Evolutionary conservation across 2,888 invertebrate species (phyloP).

Genomic region (Euclidia mi): DNA sequence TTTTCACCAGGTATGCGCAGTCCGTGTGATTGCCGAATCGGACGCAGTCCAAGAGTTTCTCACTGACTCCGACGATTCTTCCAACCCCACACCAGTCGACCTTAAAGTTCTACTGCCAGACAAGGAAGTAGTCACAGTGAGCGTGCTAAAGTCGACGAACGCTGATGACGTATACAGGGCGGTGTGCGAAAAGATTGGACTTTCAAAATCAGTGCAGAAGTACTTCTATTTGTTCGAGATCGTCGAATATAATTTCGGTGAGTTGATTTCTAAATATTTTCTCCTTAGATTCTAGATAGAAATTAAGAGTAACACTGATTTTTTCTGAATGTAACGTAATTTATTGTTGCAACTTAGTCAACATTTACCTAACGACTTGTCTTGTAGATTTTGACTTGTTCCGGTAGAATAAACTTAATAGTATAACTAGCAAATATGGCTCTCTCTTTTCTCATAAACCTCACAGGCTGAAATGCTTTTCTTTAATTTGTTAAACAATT

Average conservation of each 20-base stretch:
- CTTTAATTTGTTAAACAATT: no score
- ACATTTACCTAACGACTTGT: no score
- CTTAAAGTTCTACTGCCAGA: constrained; percentile 96
- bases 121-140: constrained; percentile 96
- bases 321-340: no score
- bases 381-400: no score
- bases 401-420: no score
- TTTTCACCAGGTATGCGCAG: constrained; percentile 94
- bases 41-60: constrained; percentile 99
- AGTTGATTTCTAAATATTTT: constrained; percentile 66
- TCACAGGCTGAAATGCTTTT: no score
- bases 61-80: constrained; percentile 96
- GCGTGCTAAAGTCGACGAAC: constrained; percentile 96
- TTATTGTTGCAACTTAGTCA: no score
- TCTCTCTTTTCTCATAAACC: no score
- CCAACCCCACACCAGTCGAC: constrained; percentile 93
- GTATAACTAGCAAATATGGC: no score
- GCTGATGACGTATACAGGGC: constrained; percentile 97
- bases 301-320: no score
- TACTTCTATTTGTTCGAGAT: constrained; percentile 99
- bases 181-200: constrained; percentile 95
- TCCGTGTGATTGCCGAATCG: constrained; percentile 99
- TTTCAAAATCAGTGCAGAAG: constrained; percentile 95
- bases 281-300: no score
- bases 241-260: constrained; percentile 99